A percentile compares a stretch with the other conserved stretches of the same genome.
Evolutionary conservation across 2,888 invertebrate genomes (phyloP).

Genomic region (Autographa gamma): DNA sequence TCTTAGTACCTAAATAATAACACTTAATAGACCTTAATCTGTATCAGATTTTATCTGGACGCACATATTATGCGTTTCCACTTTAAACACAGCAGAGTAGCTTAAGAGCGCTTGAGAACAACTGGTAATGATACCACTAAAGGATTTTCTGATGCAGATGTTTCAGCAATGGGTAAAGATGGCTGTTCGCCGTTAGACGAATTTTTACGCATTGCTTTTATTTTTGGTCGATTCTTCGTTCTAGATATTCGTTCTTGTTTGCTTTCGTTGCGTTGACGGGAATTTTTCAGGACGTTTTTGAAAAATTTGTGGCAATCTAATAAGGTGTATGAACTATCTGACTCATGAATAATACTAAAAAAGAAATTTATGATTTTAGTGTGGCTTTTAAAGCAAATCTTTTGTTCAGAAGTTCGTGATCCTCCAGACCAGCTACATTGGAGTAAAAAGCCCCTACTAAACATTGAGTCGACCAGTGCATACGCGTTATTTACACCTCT

Average conservation of each 20-base stretch:
- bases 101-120: neutral
- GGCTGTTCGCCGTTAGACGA: slow-evolving; percentile 7
- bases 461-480: slow-evolving; percentile 33
- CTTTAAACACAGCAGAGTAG: neutral
- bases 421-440: slow-evolving; percentile 32
- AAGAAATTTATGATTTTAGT: slow-evolving; percentile 33
- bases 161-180: slow-evolving; percentile 6
- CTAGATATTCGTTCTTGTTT: slow-evolving; percentile 22
- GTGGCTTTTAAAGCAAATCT: slow-evolving; percentile 36
- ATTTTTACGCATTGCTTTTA: neutral
- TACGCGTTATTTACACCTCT: slow-evolving; percentile 33
- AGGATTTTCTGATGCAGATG: slow-evolving; percentile 6
- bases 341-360: slow-evolving; percentile 30
- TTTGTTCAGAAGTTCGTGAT: slow-evolving; percentile 26
- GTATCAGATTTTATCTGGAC: slow-evolving; percentile 2
- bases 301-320: slow-evolving; percentile 29
- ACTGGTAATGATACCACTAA: slow-evolving; percentile 2
- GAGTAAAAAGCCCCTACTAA: slow-evolving; percentile 26
- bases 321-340: slow-evolving; percentile 21
- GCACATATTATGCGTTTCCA: slow-evolving; percentile 2
- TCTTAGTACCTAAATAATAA: slow-evolving; percentile 4
- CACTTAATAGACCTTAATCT: slow-evolving; percentile 4
- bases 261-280: slow-evolving; percentile 28
- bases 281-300: slow-evolving; percentile 29
- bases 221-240: slow-evolving; percentile 26